These are phyloP conservation scores for Otis tarda DNA, from an alignment of 2,113 vertebrate species.

Conservation along the genomic window DNA sequence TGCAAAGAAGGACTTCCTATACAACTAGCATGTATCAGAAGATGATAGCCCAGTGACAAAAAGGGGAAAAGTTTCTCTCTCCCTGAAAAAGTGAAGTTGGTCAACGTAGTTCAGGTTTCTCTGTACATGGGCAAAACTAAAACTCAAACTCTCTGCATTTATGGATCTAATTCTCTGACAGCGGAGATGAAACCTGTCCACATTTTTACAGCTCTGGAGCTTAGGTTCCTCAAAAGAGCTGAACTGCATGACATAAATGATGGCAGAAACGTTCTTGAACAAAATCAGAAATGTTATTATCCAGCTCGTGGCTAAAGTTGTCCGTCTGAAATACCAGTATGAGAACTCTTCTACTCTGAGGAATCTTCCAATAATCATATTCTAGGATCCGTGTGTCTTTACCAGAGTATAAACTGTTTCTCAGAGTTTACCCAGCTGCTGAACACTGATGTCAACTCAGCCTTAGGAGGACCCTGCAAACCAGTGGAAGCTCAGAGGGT, in stretches of 20 bases:
- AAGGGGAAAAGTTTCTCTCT: background rate
- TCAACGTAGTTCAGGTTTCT: background rate
- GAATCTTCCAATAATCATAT: background rate
- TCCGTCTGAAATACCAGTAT: background rate
- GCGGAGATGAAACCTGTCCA: background rate
- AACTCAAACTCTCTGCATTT: background rate
- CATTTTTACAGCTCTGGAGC: background rate
- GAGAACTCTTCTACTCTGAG: background rate
- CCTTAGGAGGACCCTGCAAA: background rate
- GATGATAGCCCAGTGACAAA: background rate
- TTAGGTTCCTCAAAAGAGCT: background rate
- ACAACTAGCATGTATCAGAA: background rate
- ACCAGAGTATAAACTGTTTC: background rate
- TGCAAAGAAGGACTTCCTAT: background rate
- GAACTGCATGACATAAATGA: background rate
- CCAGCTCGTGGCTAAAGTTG: background rate
- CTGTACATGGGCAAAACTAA: background rate
- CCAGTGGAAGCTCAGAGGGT: fast-evolving
- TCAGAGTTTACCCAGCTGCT: background rate
- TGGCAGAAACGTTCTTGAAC: background rate
- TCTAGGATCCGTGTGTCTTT: background rate
- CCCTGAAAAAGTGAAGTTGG: background rate
- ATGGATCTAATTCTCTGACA: background rate
- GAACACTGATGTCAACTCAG: background rate
- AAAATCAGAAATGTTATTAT: background rate